Conservation (phyloP, 2,888 invertebrate species). For the Drosophila suboccidentalis region DNA sequence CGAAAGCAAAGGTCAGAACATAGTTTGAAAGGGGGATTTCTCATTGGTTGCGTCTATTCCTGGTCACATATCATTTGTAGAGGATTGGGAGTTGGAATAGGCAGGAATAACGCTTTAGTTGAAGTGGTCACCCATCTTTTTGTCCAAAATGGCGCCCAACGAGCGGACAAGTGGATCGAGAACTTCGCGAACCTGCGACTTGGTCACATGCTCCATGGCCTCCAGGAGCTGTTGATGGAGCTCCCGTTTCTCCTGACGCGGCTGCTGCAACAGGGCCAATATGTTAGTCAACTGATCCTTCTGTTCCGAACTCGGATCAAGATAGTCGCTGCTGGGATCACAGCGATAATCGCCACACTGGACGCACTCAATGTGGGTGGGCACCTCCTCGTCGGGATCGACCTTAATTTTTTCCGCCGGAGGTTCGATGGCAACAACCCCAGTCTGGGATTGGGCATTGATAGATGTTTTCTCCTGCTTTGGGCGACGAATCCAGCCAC, state of each 20-base stretch:
- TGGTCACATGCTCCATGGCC: constrained; percentile 77
- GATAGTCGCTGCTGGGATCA: constrained; percentile 35
- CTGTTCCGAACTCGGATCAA: constrained; percentile 1
- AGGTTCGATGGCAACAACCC: neutral
- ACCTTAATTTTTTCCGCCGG: neutral
- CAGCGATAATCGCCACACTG: constrained; percentile 40
- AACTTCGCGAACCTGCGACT: constrained; percentile 71
- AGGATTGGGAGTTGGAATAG: neutral
- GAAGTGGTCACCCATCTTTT: constrained; percentile 34
- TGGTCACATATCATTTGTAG: neutral
- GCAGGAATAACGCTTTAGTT: neutral
- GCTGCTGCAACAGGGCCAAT: constrained; percentile 36
- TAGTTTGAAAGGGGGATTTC: neutral
- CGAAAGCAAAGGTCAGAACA: constrained; percentile 25
- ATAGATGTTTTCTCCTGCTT: neutral
- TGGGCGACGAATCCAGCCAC: constrained; percentile 13
- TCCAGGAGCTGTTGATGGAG: constrained; percentile 70
- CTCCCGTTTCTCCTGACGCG: constrained; percentile 22
- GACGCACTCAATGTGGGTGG: constrained; percentile 58
- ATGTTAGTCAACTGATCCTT: constrained; percentile 24
- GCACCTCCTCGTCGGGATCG: constrained; percentile 39
- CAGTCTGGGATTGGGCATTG: neutral
- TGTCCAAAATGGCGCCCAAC: constrained; percentile 57
- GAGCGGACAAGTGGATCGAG: constrained; percentile 76
- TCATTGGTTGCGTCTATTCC: constrained; percentile 3